A percentile compares a stretch with the other conserved stretches of the same genome.
Evolutionary conservation across 2,888 invertebrate species (phyloP).

Genomic region (Teleogryllus oceanicus): DNA sequence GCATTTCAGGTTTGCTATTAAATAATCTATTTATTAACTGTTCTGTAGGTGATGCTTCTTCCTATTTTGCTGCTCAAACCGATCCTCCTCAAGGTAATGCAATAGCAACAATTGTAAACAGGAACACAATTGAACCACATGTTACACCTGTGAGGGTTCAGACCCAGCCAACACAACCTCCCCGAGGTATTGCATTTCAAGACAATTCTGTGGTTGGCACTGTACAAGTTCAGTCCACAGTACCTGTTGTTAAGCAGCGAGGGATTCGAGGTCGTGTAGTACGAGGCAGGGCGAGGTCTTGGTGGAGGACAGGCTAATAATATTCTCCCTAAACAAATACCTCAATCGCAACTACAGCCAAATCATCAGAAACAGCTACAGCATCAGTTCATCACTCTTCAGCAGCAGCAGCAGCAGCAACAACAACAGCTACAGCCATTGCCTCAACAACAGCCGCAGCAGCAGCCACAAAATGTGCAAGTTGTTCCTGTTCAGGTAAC

Average conservation of each 20-base stretch:
- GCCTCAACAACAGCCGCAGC: neutral
- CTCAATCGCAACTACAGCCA: neutral
- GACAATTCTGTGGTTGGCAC: no score
- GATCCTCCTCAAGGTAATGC: conserved; percentile 35
- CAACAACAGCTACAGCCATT: neutral
- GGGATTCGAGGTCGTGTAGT: neutral
- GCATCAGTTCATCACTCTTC: neutral
- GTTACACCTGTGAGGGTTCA: neutral
- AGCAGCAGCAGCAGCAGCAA: neutral
- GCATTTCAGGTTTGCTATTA: no score
- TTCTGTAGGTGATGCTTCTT: conserved; percentile 23
- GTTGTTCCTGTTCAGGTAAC: conserved; percentile 9
- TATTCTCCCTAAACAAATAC: neutral
- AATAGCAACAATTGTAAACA: conserved; percentile 38
- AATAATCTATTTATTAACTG: no score
- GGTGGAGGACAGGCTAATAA: conserved; percentile 21
- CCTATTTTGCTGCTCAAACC: neutral
- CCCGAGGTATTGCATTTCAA: no score
- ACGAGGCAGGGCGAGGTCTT: conserved; percentile 22
- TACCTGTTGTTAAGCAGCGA: neutral
- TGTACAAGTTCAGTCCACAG: neutral
- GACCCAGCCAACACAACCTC: neutral
- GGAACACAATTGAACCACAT: conserved; percentile 36
- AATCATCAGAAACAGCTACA: neutral
- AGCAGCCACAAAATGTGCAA: neutral